A percentile compares a stretch with the other conserved stretches of the same genome.
phyloP scores from a whole-genome alignment of 1,140 invertebrate species.

The Lethrus apterus region DNA sequence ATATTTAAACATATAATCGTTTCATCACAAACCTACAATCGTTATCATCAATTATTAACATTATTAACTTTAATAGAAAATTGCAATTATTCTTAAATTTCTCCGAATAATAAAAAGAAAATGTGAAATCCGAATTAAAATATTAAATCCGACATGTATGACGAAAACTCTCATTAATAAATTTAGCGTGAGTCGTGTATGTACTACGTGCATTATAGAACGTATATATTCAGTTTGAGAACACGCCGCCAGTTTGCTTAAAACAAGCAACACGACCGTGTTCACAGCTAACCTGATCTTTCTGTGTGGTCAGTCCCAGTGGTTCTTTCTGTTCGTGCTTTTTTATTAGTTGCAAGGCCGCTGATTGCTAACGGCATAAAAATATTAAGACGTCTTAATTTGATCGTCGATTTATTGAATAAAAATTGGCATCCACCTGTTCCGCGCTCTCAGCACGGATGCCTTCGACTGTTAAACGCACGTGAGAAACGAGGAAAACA shows the following conservation, averaged over 20 bases:
- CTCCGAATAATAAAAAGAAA: no score
- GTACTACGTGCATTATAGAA: not conserved
- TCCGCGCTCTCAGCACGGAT: no score
- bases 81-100: no score
- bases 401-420: slow-evolving; percentile 12
- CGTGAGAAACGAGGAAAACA: no score
- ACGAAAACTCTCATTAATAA: not conserved
- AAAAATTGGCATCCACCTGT: slow-evolving; percentile 9
- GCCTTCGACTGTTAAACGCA: no score
- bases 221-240: not conserved
- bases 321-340: slow-evolving; percentile 3
- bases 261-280: slow-evolving; percentile 1
- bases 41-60: no score
- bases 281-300: slow-evolving; percentile 11
- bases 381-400: slow-evolving; percentile 13
- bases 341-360: slow-evolving; percentile 9
- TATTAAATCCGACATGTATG: no score
- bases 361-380: slow-evolving; percentile 10
- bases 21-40: no score
- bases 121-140: no score
- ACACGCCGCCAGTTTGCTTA: not conserved
- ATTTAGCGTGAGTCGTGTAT: not conserved
- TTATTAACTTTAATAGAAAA: no score
- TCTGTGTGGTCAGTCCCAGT: slow-evolving; percentile 9
- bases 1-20: no score